Conservation (phyloP, 2,113 vertebrate species). For the Neoarius graeffei region DNA sequence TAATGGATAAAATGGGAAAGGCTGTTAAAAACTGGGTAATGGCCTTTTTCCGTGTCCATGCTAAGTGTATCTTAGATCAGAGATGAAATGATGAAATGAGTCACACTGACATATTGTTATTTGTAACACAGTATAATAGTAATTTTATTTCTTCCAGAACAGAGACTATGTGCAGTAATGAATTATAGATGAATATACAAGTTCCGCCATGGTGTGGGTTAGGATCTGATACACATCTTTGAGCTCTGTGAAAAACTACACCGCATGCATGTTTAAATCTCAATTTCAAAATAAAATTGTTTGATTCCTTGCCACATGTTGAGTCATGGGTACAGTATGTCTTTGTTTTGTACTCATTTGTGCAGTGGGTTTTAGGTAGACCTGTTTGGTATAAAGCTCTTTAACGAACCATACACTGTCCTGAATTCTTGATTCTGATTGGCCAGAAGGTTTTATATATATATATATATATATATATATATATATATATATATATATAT, state of each 20-base stretch:
- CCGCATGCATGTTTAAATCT: conserved; percentile 4
- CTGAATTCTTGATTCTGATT: background rate
- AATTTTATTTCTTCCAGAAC: conserved; percentile 33
- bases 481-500: too few relatives aligned
- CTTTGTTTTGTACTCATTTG: background rate
- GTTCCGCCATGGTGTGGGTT: conserved; percentile 16
- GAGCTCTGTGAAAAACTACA: background rate
- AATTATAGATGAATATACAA: conserved; percentile 37
- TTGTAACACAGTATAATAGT: conserved; percentile 23
- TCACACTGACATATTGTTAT: conserved; percentile 9
- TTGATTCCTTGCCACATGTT: background rate
- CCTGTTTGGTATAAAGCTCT: background rate
- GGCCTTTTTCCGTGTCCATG: conserved; percentile 2
- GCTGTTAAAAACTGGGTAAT: conserved; percentile 17
- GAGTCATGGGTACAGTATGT: background rate
- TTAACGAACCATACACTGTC: background rate
- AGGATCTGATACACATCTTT: conserved; percentile 12
- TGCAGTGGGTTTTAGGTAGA: background rate
- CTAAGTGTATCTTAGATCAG: background rate
- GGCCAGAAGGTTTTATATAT: background rate
- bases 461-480: too few relatives aligned
- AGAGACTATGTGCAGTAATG: conserved; percentile 11
- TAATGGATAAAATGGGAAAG: conserved; percentile 39
- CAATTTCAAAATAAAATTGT: background rate
- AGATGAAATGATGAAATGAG: conserved; percentile 8